A percentile compares a stretch with the other conserved stretches of the same genome.
Conservation (phyloP, 2,888 invertebrate species). For the Chrysolina haemoptera region DNA sequence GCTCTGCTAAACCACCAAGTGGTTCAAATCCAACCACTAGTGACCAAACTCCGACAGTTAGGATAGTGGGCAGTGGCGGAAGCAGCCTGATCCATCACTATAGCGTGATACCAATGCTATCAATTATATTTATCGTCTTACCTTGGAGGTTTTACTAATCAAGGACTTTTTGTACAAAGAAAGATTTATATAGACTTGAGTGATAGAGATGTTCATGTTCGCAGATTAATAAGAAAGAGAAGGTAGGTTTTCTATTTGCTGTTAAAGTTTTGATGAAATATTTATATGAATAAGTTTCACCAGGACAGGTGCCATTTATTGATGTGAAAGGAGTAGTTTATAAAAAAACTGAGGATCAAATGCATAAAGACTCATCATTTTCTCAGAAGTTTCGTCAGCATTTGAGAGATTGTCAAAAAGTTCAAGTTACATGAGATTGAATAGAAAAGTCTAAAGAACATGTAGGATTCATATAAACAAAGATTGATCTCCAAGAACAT, state of each 20-base stretch:
- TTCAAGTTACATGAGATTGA: not conserved
- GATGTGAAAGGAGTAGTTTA: constrained; percentile 23
- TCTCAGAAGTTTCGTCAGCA: not conserved
- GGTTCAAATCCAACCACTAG: constrained; percentile 41
- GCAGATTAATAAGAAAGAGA: constrained; percentile 14
- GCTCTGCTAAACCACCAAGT: constrained; percentile 26
- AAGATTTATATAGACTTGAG: constrained; percentile 23
- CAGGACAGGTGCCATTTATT: constrained; percentile 40
- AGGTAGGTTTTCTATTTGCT: constrained; percentile 33
- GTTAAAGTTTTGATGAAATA: constrained; percentile 35
- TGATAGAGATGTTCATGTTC: constrained; percentile 23
- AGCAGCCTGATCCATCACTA: not conserved
- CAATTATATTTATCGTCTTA: not conserved
- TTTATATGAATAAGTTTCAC: constrained; percentile 35
- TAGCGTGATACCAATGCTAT: not conserved
- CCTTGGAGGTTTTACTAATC: constrained; percentile 24
- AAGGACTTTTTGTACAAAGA: constrained; percentile 13
- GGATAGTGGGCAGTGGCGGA: constrained; percentile 22
- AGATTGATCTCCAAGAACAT: not conserved
- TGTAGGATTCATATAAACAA: not conserved
- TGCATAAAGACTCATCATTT: not conserved
- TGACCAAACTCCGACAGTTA: constrained; percentile 43
- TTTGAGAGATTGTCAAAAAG: not conserved
- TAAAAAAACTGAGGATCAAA: not conserved
- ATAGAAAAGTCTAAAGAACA: not conserved